phyloP scores from a whole-genome alignment of 92 coral and sea anemone species.

The Umimayanthus kanabou region DNA sequence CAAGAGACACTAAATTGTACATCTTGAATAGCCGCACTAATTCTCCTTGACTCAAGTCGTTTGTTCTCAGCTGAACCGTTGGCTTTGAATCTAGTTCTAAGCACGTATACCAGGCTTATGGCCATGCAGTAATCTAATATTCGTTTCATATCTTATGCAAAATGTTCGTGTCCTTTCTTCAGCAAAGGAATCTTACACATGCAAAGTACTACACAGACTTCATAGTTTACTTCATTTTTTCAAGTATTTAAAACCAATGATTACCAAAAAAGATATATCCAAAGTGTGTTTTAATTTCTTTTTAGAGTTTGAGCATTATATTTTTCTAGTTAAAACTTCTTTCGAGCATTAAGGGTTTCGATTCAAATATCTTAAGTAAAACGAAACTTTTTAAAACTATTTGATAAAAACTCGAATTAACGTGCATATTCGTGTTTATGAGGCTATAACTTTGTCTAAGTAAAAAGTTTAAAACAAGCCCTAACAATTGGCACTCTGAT shows the following conservation, averaged over 20 bases:
- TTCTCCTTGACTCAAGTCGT: neutral
- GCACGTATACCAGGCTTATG: neutral
- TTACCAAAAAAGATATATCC: neutral
- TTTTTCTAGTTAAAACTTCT: neutral
- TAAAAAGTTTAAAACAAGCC: neutral
- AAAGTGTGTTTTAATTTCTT: too few species aligned
- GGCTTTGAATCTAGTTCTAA: too few species aligned
- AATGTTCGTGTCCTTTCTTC: neutral
- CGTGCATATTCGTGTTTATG: neutral
- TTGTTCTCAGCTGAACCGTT: neutral
- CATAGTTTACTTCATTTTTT: neutral
- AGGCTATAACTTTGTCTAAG: neutral
- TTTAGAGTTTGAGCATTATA: neutral
- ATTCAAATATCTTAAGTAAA: neutral
- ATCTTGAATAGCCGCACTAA: neutral
- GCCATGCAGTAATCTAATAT: neutral
- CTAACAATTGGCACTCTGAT: neutral
- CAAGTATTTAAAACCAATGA: neutral
- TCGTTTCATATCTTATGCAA: neutral
- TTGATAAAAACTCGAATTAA: neutral
- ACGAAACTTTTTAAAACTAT: too few species aligned
- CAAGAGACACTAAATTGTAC: constrained; percentile 4
- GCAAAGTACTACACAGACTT: neutral
- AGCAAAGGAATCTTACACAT: neutral
- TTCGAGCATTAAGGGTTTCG: neutral